Conservation (phyloP, 1,140 invertebrate species). For the Drosophila sp. region DNA sequence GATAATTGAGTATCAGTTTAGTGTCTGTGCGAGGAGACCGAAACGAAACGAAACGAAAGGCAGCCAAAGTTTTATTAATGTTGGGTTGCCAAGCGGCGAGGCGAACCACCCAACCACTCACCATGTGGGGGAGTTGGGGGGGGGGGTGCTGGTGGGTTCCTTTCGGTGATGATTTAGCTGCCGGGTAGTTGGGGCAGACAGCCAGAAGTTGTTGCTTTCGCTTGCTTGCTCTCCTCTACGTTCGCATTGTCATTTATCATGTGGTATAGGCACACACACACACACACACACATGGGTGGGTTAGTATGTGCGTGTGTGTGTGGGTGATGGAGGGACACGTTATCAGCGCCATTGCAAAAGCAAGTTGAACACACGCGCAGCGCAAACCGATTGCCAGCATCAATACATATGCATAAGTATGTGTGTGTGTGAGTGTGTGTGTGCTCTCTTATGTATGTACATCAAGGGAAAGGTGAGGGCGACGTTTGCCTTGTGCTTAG, state of each 20-base stretch:
- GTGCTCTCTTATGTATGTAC: conserved; percentile 17
- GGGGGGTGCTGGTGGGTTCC: conserved; percentile 35
- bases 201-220: conserved; percentile 39
- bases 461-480: conserved; percentile 14
- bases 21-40: conserved; percentile 58
- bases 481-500: conserved; percentile 26
- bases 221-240: neutral
- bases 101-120: too few relatives aligned
- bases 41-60: conserved; percentile 44
- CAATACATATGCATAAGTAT: conserved; percentile 44
- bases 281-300: conserved; percentile 12
- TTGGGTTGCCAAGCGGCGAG: conserved; percentile 35
- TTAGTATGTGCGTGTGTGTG: neutral
- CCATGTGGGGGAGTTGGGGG: too few relatives aligned
- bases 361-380: conserved; percentile 68
- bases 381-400: conserved; percentile 72
- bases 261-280: conserved; percentile 21
- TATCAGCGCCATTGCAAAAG: conserved; percentile 71
- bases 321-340: conserved; percentile 47
- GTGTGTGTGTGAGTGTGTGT: conserved; percentile 6
- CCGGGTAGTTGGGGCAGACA: conserved; percentile 37
- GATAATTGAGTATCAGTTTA: conserved; percentile 81
- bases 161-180: conserved; percentile 68
- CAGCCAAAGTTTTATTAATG: conserved; percentile 80
- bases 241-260: conserved; percentile 55